Base-by-base conservation (phyloP, 1,140 invertebrate species). In the Ceratosolen solmsi region DNA sequence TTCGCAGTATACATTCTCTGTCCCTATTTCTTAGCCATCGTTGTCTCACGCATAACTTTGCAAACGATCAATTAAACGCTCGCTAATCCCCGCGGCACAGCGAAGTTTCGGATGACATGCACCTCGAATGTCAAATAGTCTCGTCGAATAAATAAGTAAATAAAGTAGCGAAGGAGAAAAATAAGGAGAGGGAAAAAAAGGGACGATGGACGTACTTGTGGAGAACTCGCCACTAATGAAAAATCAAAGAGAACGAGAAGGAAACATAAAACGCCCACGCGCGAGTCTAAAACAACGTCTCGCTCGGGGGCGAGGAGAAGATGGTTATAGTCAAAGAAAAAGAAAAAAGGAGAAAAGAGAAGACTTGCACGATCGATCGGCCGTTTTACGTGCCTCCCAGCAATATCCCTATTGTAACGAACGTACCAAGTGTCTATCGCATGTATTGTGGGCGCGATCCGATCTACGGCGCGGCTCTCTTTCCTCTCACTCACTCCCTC, bases 251-350 rank as follows among this genome's bases (percentile, higher is more conserved):
- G 22, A 41, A 27, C 68, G 68, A 46, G 41, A 41, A 68, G 75
- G 41, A 78, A 65, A 78, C 75, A 65, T 77, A 78, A 78, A 65
- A 36, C 75, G 60, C 63, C 75, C 41, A 78, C 75, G 63, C 75
- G 75, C 38, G 25, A 38, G 56, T 17, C 72, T 74, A 41, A n/a
- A 74, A 74, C 71, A 73, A 73, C 72, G 54, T 56, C 22, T 74
- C 51, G 72, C 49, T 74, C 51, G 51, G n/a, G 71, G 71, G 30
- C 27, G 25, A 30, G 30, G 8, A 65, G 17, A 36, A 65, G 20
- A 36, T 25, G n/a, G 9, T 9, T 15, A 65, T 1, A 15, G 36
- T 9, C 1, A 65, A 36, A 20, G 17, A 33, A 36, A 36, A 36
- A 17, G 9, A 36, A 36, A 58, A 27, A 27, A 58, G 25, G 25